Base-by-base conservation (phyloP, 1,140 invertebrate genomes). In the Heliconius nattereri region DNA sequence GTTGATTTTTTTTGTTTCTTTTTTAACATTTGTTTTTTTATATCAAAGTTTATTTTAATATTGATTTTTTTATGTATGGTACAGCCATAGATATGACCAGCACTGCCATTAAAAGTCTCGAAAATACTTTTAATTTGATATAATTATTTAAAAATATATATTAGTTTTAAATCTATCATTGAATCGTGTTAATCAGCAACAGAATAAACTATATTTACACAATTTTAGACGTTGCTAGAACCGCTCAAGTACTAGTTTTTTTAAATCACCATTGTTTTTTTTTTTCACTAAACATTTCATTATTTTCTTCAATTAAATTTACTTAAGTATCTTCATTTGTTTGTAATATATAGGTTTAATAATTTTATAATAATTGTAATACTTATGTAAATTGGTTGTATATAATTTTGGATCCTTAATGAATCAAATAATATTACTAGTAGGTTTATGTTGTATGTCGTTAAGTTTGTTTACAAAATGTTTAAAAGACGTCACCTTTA, bases 321-420 rank as follows among this genome's bases (percentile, higher is more conserved):
- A 79, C 75, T 81, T 79, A 76, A 76, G 76, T 70, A 70, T 78
- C 73, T 76, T 79, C 37, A 75, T 75, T 74, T 83, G 83, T 81
- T 84, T 91, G 86, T 91, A 91, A 88, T 85, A 85, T 86, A 87
- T 91, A 92, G 84, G 84, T 40, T 83, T 83, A 83, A 76, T 81
- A 57, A 57, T 57, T 78, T 57, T 57, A 57, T 57, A n/a, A 7
- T 83, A 82, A 83, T 81, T 86, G 83, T 87, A 90, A 89, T 85
- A 81, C 87, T 90, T 83, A 81, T 93, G 89, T 92, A 92, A 89
- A 93, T 91, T 92, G 91, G 88, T 92, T 93, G 92, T 92, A 93
- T 85, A 92, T 93, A 93, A 90, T 90, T 87, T 90, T 86, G 87
- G 75, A 87, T 84, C 78, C 78, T 29, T 66, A 70, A 72, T 77